Percentiles rank a stretch among this genome's conserved stretches.
phyloP scores from a whole-genome alignment of 2,888 invertebrate species.

The Entomobrya proxima region DNA sequence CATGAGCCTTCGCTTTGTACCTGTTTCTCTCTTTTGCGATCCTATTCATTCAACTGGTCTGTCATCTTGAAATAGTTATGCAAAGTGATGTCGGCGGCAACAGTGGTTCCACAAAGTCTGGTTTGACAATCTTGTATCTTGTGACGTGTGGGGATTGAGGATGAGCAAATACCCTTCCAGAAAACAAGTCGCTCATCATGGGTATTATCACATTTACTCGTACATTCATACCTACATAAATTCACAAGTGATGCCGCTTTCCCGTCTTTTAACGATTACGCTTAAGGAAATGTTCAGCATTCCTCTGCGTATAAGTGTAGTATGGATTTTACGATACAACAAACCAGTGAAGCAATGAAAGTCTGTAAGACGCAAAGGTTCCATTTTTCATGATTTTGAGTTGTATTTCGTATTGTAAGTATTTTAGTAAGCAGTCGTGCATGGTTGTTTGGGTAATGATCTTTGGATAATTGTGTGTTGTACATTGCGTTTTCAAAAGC shows the following conservation, averaged over 20 bases:
- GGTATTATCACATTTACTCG: constrained; percentile 4
- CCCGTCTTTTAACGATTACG: not conserved
- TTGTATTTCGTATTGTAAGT: not conserved
- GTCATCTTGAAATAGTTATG: not conserved
- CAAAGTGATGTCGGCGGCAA: not conserved
- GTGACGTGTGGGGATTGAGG: constrained; percentile 36
- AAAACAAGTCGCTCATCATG: constrained; percentile 20
- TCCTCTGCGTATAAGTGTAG: not conserved
- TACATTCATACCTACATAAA: not conserved
- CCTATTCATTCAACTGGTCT: constrained; percentile 20
- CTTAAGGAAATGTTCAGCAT: not conserved
- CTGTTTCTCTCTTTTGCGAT: not conserved
- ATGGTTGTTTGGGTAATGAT: constrained; percentile 50
- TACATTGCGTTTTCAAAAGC: not conserved
- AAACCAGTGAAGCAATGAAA: constrained; percentile 49
- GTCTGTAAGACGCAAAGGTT: constrained; percentile 21
- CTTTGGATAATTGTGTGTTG: constrained; percentile 40
- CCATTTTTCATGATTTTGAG: constrained; percentile 40
- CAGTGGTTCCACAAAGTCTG: constrained; percentile 67
- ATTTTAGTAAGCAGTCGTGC: constrained; percentile 22
- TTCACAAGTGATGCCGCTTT: not conserved
- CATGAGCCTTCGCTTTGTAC: not conserved
- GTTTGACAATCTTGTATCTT: constrained; percentile 61
- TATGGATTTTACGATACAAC: not conserved
- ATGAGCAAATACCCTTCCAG: constrained; percentile 42